Percentiles rank a stretch among this genome's conserved stretches.
Evolutionary conservation across 2,797 vertebrate species (phyloP).

Genomic region (Melanotaenia pygmaea): DNA sequence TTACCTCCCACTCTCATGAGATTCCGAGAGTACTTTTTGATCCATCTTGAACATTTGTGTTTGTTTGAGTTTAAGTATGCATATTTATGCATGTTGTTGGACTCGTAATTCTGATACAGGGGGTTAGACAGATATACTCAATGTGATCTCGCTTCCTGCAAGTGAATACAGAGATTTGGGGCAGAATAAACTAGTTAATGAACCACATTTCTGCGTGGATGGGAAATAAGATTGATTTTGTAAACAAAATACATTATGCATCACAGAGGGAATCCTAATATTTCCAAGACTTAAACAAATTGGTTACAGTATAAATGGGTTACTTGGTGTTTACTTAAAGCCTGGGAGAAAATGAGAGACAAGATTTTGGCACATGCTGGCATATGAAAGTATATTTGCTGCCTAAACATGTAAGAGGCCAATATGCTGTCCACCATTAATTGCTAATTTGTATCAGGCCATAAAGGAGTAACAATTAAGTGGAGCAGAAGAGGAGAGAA

Average conservation of each 20-base stretch:
- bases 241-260: conserved; percentile 56
- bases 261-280: conserved; percentile 46
- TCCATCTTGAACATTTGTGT: conserved; percentile 16
- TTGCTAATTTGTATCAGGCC: conserved; percentile 33
- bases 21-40: conserved; percentile 35
- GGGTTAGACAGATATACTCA: conserved; percentile 35
- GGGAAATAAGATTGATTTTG: conserved; percentile 59
- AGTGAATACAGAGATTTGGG: conserved; percentile 41
- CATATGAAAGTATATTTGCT: conserved; percentile 26
- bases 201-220: conserved; percentile 33
- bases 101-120: conserved; percentile 50
- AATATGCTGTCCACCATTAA: conserved; percentile 48
- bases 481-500: conserved; percentile 42
- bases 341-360: conserved; percentile 25
- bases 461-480: conserved; percentile 60
- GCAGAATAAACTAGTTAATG: conserved; percentile 60
- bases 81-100: conserved; percentile 39
- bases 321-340: conserved; percentile 45
- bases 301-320: conserved; percentile 39
- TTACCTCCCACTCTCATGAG: conserved; percentile 31
- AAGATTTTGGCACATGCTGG: conserved; percentile 12
- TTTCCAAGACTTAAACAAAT: conserved; percentile 43
- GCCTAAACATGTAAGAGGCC: conserved; percentile 31
- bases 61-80: conserved; percentile 15
- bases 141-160: conserved; percentile 29